Evolutionary conservation across 2,113 vertebrate species (phyloP), one percentile per base, ranked within the genome.

Genomic region (Dasyornis broadbenti): DNA sequence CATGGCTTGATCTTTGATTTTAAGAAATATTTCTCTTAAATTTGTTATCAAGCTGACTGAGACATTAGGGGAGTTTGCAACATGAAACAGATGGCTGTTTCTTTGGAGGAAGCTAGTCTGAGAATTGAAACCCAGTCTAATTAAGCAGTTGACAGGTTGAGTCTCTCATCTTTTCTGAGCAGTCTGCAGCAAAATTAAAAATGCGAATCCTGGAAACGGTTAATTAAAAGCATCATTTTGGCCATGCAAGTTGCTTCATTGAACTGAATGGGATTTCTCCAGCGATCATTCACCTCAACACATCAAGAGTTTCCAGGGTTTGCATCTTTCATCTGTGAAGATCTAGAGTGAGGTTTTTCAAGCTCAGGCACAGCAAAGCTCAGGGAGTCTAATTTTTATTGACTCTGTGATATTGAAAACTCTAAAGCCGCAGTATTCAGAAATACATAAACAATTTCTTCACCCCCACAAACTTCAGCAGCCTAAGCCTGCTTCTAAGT

Each of bases 151-250:
- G 86, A 87, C 53, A 87, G 81, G 54, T 92, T 93, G 82, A 68
- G 24, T 40, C 66, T 96, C 89, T 94, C 82, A 61, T 95, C 77
- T 96, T 92, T 88, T 92, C 53, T 93, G 65, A 87, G 92, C 69
- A 65, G 44, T 89, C 70, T 92, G 86, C 39, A 95, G 70, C 50
- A 94, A 86, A 97, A 94, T 91, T 82, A 79, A 89, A 87, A 84
- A 65, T 24, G 10, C 2, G 22, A 85, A 47, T 84, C 37, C 70
- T 92, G 69, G 69, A 95, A 91, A 50, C 30, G 82, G 70, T 95
- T 85, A 91, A 85, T 83, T 75, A 61, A 72, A 85, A 87, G 11
- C 45, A 57, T 82, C 1, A 45, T 69, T 88, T 89, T 89, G 49
- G 26, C 45, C 61, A 23, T 57, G 26, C 33, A 86, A 4, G 16